Evolutionary conservation across 2,113 vertebrate species (phyloP).

Genomic region (Pygoscelis antarcticus): DNA sequence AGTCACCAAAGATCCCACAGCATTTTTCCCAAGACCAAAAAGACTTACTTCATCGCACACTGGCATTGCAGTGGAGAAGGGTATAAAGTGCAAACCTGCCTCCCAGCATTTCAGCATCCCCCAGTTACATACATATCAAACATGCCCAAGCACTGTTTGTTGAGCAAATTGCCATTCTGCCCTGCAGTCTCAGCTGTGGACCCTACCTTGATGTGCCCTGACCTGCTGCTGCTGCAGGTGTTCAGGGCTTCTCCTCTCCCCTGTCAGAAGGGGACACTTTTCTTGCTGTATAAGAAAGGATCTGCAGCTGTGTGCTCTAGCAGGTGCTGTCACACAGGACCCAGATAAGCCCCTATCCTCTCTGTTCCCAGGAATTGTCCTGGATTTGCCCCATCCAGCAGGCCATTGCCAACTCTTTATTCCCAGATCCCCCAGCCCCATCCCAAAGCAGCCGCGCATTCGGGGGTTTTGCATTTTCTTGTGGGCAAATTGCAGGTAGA

Average conservation of each 20-base stretch:
- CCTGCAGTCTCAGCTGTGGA: not conserved
- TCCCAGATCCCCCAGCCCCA: not conserved
- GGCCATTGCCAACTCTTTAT: not conserved
- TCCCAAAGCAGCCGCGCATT: not conserved
- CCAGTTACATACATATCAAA: not conserved
- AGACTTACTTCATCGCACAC: not conserved
- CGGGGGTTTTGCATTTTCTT: accelerated
- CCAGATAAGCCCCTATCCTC: not conserved
- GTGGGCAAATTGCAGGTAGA: not conserved
- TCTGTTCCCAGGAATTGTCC: not conserved
- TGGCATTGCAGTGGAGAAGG: not conserved
- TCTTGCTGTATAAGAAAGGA: not conserved
- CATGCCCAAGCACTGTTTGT: accelerated
- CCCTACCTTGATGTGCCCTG: not conserved
- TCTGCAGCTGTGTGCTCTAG: not conserved
- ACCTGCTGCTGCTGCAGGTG: not conserved
- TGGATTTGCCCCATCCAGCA: not conserved
- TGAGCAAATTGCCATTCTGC: not conserved
- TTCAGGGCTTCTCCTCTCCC: not conserved
- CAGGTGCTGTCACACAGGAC: accelerated
- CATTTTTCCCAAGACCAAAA: not conserved
- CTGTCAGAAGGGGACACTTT: accelerated
- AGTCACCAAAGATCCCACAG: not conserved
- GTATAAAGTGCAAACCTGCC: not conserved
- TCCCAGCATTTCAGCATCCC: not conserved